Percentiles rank a stretch among this genome's conserved stretches.
Conservation (phyloP, 2,888 invertebrate species). For the Drosophila seclusa region DNA sequence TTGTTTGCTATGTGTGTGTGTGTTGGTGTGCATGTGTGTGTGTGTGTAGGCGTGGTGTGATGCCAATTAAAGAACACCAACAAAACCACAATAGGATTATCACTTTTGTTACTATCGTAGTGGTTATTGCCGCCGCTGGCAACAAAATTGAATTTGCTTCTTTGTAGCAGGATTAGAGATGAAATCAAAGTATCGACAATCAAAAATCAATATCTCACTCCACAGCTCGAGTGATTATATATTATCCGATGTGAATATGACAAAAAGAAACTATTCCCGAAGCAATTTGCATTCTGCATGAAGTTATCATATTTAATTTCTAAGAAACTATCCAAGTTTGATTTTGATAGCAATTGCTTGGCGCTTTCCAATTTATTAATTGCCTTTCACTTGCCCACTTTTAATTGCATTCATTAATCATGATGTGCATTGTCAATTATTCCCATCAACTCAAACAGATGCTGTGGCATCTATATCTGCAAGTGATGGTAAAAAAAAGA, state of each 20-base stretch:
- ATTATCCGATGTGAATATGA: background rate
- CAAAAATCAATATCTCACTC: background rate
- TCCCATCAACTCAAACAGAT: conserved; percentile 19
- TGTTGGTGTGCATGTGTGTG: conserved; percentile 14
- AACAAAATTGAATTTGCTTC: conserved; percentile 53
- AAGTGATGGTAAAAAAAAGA: conserved; percentile 16
- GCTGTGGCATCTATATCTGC: conserved; percentile 36
- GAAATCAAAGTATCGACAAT: background rate
- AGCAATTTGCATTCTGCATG: background rate
- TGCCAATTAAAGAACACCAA: conserved; percentile 65
- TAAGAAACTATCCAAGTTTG: background rate
- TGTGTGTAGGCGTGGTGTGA: conserved; percentile 27
- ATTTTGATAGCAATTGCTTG: conserved; percentile 1
- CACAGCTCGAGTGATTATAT: background rate
- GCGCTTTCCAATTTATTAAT: conserved; percentile 1
- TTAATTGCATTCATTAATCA: conserved; percentile 76
- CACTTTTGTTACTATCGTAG: conserved; percentile 41
- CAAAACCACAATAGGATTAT: conserved; percentile 78
- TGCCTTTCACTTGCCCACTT: conserved; percentile 20
- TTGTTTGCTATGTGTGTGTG: conserved; percentile 46
- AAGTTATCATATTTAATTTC: conserved; percentile 1
- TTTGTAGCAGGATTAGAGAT: background rate
- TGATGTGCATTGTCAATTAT: conserved; percentile 63
- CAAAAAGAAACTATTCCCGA: background rate
- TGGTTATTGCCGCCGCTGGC: conserved; percentile 25